These are phyloP conservation scores for Chascanopsetta lugubris DNA, from an alignment of 2,113 vertebrate species.

Conservation along the genomic window DNA sequence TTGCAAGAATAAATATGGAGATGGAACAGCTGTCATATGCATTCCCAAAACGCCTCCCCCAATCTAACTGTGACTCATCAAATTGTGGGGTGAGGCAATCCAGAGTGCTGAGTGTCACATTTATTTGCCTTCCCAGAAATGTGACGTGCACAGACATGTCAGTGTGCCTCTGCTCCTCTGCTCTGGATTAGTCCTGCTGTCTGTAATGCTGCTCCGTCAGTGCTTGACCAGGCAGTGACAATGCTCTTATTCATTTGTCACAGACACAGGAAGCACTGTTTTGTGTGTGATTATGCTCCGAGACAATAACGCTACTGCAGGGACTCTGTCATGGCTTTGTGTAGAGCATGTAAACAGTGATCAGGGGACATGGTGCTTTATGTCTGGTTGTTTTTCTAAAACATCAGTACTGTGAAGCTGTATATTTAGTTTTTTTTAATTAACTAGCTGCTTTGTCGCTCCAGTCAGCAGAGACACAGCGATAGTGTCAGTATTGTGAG, in stretches of 20 bases:
- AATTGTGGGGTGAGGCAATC: conserved; percentile 30
- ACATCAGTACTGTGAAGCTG: conserved; percentile 17
- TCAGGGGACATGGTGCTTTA: conserved; percentile 3
- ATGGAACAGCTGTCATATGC: conserved; percentile 6
- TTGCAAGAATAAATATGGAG: conserved; percentile 32
- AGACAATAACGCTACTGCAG: conserved; percentile 38
- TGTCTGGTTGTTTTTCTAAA: conserved; percentile 6
- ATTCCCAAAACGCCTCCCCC: conserved; percentile 10
- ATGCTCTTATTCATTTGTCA: conserved; percentile 26
- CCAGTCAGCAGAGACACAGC: conserved; percentile 4
- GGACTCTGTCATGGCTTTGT: conserved; percentile 13
- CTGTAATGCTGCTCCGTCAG: conserved; percentile 36
- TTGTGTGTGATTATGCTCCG: conserved; percentile 17
- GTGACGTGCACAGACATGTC: conserved; percentile 39
- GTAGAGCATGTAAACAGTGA: conserved; percentile 17
- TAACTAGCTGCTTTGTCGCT: conserved; percentile 4
- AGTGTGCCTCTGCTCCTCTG: conserved; percentile 5
- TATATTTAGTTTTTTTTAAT: conserved; percentile 37
- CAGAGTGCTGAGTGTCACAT: conserved; percentile 30
- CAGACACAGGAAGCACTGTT: conserved; percentile 54
- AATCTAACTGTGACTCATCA: conserved; percentile 48
- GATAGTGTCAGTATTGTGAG: conserved; percentile 40
- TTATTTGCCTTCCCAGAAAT: conserved; percentile 40
- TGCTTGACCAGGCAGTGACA: conserved; percentile 28
- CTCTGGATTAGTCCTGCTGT: conserved; percentile 45